Evolutionary conservation across 2,113 vertebrate genomes (phyloP), one percentile per base, ranked within the genome.

Genomic region (Parus major): DNA sequence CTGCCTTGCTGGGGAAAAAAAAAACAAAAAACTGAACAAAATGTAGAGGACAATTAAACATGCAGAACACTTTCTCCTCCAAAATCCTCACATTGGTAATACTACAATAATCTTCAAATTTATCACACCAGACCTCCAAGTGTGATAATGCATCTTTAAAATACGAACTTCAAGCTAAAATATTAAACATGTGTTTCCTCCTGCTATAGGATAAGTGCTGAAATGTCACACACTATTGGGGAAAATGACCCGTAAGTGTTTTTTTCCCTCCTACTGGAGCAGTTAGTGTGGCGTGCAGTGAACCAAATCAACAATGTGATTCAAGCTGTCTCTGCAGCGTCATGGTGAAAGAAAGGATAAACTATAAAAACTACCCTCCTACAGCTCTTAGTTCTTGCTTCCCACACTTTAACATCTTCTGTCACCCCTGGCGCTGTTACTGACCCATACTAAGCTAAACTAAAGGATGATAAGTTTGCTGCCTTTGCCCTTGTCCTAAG

Each of bases 391-490:
- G 98, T 97, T 98, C 98, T 96, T 92, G 97, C 98, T 98, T 98
- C 98, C 98, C 98, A 98, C 98, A 98, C 98, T 98, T 98, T 98
- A 98, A 98, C 98, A 98, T 98, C 97, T 96, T 97, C 97, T 98
- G 98, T 98, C 98, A 98, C 98, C 98, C 98, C 98, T 98, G 98
- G 98, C 97, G 94, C 98, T 98, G 98, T 98, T 98, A 98, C 98
- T 98, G 98, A 98, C 98, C 98, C 98, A 98, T 98, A 97, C 97
- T 97, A 98, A 98, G 97, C 98, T 98, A 98, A 98, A 98, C 98
- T 98, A 98, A 98, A 98, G 98, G 98, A 98, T 98, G 98, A 98
- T 98, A 98, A 98, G 98, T 98, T 98, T 98, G 97, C 98, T 98
- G 98, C 98, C 97, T 98, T 97, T 98, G 97, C 98, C 98, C 98